Conservation (phyloP, 2,113 vertebrate species). For the Alligator sinensis region DNA sequence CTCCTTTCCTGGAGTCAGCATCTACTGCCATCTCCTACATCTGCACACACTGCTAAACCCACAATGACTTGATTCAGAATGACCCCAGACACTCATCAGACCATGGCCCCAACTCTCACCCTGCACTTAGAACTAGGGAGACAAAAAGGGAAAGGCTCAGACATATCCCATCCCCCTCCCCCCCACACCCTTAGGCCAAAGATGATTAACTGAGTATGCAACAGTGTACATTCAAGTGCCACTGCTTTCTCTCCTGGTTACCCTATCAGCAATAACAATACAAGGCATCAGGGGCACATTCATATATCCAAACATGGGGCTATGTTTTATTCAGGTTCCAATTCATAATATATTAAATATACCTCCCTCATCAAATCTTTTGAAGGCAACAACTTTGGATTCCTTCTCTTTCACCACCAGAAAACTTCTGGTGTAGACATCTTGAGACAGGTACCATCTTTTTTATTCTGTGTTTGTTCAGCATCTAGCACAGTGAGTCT, state of each 20-base stretch:
- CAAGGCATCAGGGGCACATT: neutral
- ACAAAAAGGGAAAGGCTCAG: neutral
- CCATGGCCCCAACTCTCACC: neutral
- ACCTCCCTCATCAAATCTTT: neutral
- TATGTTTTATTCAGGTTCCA: neutral
- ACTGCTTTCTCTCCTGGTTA: neutral
- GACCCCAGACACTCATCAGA: neutral
- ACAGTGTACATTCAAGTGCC: neutral
- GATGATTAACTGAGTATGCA: neutral
- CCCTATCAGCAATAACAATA: neutral
- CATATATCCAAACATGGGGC: neutral
- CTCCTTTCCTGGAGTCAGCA: neutral
- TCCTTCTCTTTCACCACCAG: rapidly evolving
- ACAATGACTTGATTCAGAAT: rapidly evolving
- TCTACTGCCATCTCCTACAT: neutral
- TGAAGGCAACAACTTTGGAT: neutral
- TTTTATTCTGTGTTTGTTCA: neutral
- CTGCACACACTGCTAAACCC: rapidly evolving
- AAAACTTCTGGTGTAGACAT: neutral
- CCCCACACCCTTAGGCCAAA: neutral
- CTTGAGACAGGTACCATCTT: neutral
- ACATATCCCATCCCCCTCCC: neutral
- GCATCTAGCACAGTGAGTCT: neutral
- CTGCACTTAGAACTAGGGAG: neutral
- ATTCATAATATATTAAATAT: neutral